Evolutionary conservation across 2,113 vertebrate genomes (phyloP), one percentile per base, ranked within the genome.

Genomic region (Misgurnus anguillicaudatus): DNA sequence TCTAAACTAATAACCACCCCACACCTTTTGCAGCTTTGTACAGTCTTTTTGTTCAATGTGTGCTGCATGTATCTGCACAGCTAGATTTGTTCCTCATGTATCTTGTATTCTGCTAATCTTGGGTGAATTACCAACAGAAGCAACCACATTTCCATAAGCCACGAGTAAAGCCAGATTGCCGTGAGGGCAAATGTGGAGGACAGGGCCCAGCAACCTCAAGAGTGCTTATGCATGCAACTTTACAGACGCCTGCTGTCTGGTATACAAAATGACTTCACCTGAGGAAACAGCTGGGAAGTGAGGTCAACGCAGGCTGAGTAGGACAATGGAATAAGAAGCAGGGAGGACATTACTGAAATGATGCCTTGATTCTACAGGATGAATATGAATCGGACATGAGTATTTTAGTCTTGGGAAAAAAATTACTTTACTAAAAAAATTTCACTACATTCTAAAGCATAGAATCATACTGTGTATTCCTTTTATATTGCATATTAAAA

Each of bases 241-340:
- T 81, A 84, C 62, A 21, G 41, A 55, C 5, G 68, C 36, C 77
- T 47, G 72, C 83, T 61, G 79, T 78, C 86, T 86, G 71, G 87
- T 91, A 90, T 88, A 89, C 85, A 72, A 82, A 78, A 87, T 87
- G 84, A 87, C 80, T 87, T 90, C 80, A 88, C 86, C 84, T 88
- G 86, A 84, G 85, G 81, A 72, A 63, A 68, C 14, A 21, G 48
- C 9, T 47, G 41, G 5, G 77, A 63, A 81, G 77, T 79, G 79
- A 71, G 76, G 64, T 51, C 48, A 51, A 13, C 48, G 16, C 48
- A 51, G 14, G 48, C 11, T 4, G 14, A 51, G 4, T 1, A 75
- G 64, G 2, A n/a, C 42, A 74, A 53, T 38, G 24, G 13, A 10
- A n/a, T 5, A 58, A 2, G 38, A 66, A 13, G n/a, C n/a, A 5